These are phyloP conservation scores for Drepana falcataria DNA, from an alignment of 2,888 invertebrate genomes.

Conservation along the genomic window DNA sequence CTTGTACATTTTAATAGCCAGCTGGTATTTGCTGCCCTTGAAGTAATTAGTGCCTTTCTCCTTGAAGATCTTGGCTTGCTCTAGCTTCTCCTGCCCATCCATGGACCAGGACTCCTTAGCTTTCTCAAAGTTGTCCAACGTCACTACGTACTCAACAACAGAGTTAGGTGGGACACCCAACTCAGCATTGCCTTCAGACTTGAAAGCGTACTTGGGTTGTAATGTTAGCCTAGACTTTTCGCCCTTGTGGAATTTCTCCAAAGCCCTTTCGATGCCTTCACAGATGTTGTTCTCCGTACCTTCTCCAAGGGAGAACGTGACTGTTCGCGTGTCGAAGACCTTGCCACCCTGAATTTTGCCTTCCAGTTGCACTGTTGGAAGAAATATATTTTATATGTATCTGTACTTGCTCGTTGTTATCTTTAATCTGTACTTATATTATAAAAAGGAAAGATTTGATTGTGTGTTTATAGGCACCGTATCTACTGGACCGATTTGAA, in stretches of 20 bases:
- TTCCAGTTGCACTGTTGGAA: conserved; percentile 82
- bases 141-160: conserved; percentile 88
- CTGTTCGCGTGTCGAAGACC: conserved; percentile 89
- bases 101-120: conserved; percentile 90
- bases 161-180: conserved; percentile 88
- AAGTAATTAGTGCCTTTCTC: conserved; percentile 95
- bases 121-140: conserved; percentile 90
- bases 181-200: conserved; percentile 82
- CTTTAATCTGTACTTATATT: too few relatives aligned
- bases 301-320: conserved; percentile 92
- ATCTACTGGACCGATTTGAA: too few relatives aligned
- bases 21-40: conserved; percentile 84
- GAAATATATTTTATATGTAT: not conserved
- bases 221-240: conserved; percentile 88
- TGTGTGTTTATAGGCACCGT: too few relatives aligned
- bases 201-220: conserved; percentile 89
- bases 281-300: conserved; percentile 86
- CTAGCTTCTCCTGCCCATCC: conserved; percentile 87
- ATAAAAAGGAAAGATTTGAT: too few relatives aligned
- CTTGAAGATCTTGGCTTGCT: conserved; percentile 89
- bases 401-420: too few relatives aligned
- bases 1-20: conserved; percentile 93
- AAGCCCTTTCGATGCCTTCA: conserved; percentile 88
- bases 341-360: conserved; percentile 75
- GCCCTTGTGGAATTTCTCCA: conserved; percentile 88